Percentiles rank a stretch among this genome's conserved stretches.
Conservation (phyloP, 37 sponge, comb jelly and placozoan species). For the Agelas oroides region DNA sequence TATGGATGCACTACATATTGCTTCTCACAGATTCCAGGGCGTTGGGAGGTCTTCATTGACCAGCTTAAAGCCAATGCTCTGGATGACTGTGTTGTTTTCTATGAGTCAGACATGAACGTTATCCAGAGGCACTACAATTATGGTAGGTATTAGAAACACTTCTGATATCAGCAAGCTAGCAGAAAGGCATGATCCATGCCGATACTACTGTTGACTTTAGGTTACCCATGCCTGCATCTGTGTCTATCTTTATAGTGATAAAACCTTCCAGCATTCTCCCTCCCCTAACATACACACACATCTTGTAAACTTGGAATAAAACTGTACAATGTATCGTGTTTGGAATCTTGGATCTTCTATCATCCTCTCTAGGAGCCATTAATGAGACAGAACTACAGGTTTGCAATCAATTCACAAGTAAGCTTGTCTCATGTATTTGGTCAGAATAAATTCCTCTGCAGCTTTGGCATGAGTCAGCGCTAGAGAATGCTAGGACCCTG, state of each 20-base stretch:
- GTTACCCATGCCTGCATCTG: no score
- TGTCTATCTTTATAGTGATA: no score
- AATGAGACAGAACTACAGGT: slow-evolving; percentile 73
- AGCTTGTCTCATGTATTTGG: no score
- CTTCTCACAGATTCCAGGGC: slow-evolving; percentile 65
- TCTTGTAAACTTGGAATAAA: no score
- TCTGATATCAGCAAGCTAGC: no score
- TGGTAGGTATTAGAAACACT: slow-evolving; percentile 50
- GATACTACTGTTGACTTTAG: no score
- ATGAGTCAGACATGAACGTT: slow-evolving; percentile 77
- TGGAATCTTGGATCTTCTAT: no score
- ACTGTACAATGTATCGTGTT: no score
- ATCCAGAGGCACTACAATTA: slow-evolving; percentile 44
- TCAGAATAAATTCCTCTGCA: not conserved
- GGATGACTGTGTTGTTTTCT: slow-evolving; percentile 82
- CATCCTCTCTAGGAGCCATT: slow-evolving; percentile 59
- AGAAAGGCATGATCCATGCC: no score
- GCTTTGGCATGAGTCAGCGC: slow-evolving; percentile 70
- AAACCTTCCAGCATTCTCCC: no score
- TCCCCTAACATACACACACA: no score
- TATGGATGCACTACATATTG: no score
- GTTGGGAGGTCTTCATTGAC: slow-evolving; percentile 79
- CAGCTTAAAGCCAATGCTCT: slow-evolving; percentile 68
- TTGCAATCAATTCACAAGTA: not conserved
- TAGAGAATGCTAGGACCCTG: slow-evolving; percentile 48